Evolutionary conservation across 2,888 invertebrate species (phyloP).

Genomic region (Meteorus colon): DNA sequence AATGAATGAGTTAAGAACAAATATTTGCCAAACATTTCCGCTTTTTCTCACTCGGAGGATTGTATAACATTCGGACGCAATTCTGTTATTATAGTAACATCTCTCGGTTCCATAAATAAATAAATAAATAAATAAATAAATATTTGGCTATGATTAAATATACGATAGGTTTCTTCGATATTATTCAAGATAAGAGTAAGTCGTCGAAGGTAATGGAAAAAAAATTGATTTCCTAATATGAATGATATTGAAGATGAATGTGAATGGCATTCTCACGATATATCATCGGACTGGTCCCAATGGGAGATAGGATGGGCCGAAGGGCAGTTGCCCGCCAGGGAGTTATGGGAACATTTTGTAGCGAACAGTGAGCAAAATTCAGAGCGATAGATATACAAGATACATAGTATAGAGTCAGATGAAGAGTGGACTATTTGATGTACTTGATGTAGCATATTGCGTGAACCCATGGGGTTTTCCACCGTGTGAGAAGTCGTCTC

Average conservation of each 20-base stretch:
- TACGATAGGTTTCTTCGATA: no score
- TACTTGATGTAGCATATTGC: constrained; percentile 68
- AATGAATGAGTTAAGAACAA: no score
- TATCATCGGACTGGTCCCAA: constrained; percentile 62
- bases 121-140: no score
- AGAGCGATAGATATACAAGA: not conserved
- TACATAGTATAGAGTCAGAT: not conserved
- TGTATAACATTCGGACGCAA: no score
- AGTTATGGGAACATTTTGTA: constrained; percentile 68
- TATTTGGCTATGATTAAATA: no score
- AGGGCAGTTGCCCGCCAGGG: constrained; percentile 60
- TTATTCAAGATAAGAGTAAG: no score
- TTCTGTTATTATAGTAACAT: no score
- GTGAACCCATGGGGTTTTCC: constrained; percentile 63
- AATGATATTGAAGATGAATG: constrained; percentile 26
- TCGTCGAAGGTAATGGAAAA: no score
- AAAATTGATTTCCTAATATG: not conserved
- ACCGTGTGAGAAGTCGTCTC: constrained; percentile 64
- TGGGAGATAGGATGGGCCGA: constrained; percentile 56
- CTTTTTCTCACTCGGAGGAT: no score
- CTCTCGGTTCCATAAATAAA: no score
- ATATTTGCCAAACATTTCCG: no score
- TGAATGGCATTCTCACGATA: constrained; percentile 69
- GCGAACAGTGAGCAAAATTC: constrained; percentile 36
- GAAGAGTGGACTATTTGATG: constrained; percentile 63